phyloP scores from a whole-genome alignment of 2,888 invertebrate species.

The Synanthedon vespiformis region DNA sequence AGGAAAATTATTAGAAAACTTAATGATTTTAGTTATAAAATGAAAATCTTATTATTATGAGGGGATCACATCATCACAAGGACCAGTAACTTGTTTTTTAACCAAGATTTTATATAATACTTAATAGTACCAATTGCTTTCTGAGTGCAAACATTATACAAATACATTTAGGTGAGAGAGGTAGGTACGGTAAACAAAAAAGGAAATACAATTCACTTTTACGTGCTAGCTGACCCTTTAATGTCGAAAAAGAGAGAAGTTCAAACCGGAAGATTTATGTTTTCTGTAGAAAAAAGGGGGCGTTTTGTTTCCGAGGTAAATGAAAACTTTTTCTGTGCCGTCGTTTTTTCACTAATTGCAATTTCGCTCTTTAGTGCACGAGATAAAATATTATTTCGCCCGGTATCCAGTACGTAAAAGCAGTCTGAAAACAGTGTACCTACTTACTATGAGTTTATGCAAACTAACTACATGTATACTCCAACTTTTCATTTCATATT shows the following conservation, averaged over 20 bases:
- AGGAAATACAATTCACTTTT: slow-evolving; percentile 34
- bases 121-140: slow-evolving; percentile 1
- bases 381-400: neutral
- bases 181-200: slow-evolving; percentile 10
- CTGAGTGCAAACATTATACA: neutral
- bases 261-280: slow-evolving; percentile 44
- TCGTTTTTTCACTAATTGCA: slow-evolving; percentile 26
- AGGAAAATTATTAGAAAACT: too few species aligned
- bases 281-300: slow-evolving; percentile 25
- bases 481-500: too few species aligned
- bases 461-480: too few species aligned
- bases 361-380: slow-evolving; percentile 9
- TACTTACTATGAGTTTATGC: too few species aligned
- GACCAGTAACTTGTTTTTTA: neutral
- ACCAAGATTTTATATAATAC: slow-evolving; percentile 2
- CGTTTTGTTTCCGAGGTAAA: slow-evolving; percentile 29
- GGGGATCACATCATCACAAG: neutral
- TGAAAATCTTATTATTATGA: neutral
- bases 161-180: slow-evolving; percentile 4
- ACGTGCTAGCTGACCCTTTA: slow-evolving; percentile 30
- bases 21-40: too few species aligned
- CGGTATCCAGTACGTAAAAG: too few species aligned
- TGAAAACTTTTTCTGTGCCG: slow-evolving; percentile 25
- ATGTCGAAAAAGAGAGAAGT: slow-evolving; percentile 29
- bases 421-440: too few species aligned